Conservation (phyloP, 2,888 invertebrate genomes). For the Stictocephala bisonia region DNA sequence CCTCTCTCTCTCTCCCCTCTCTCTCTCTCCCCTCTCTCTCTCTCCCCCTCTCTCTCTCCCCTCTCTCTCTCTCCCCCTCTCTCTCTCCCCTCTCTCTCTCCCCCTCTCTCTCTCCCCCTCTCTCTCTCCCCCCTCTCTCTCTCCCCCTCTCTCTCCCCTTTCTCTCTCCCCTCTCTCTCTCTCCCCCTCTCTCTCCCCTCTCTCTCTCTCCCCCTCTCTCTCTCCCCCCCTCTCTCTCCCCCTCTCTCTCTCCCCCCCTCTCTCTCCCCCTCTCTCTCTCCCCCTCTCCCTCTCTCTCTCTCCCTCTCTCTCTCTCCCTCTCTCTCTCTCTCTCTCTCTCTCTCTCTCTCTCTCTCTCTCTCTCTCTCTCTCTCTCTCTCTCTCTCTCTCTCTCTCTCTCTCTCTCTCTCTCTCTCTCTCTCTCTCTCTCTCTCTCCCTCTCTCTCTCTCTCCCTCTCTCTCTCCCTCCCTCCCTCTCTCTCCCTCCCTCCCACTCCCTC, state of each 20-base stretch:
- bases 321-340: not conserved
- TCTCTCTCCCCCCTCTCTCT: not conserved
- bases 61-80: not conserved
- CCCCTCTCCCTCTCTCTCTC: not conserved
- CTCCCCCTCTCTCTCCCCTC: constrained; percentile 11
- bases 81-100: not conserved
- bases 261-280: not conserved
- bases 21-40: not conserved
- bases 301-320: not conserved
- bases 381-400: not conserved
- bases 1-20: not conserved
- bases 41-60: not conserved
- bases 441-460: constrained; percentile 18
- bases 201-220: constrained; percentile 8
- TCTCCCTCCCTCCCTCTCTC: constrained; percentile 30
- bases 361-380: not conserved
- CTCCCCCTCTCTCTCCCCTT: not conserved
- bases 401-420: constrained; percentile 20
- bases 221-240: constrained; percentile 11
- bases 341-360: not conserved
- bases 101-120: not conserved
- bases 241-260: constrained; percentile 8
- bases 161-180: not conserved
- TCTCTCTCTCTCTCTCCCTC: constrained; percentile 11
- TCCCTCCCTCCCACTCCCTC: constrained; percentile 21